Percentiles rank a stretch among this genome's conserved stretches.
Conservation (phyloP, 2,888 invertebrate species). For the Amblyjoppa proteus region DNA sequence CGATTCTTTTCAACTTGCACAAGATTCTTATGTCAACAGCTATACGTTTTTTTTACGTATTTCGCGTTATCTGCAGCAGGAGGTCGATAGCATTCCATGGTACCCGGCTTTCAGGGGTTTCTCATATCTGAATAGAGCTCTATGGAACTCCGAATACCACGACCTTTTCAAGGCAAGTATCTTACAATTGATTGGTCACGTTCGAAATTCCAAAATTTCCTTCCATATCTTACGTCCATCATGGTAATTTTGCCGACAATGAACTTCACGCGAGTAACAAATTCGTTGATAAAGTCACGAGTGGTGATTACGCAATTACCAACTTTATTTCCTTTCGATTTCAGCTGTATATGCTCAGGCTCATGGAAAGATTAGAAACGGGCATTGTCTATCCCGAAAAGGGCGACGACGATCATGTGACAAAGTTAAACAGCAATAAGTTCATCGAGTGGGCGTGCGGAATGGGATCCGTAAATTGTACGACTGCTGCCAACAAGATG, state of each 20-base stretch:
- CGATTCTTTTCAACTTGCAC: conserved; percentile 84
- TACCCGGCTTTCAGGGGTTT: conserved; percentile 87
- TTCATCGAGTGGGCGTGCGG: conserved; percentile 82
- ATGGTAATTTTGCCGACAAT: no score
- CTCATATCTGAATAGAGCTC: conserved; percentile 81
- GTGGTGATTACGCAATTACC: no score
- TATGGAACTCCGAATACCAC: conserved; percentile 86
- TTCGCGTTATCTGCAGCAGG: conserved; percentile 87
- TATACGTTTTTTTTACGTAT: conserved; percentile 71
- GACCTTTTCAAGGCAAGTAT: conserved; percentile 80
- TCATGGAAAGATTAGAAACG: conserved; percentile 76
- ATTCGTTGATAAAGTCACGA: no score
- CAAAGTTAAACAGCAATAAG: conserved; percentile 75
- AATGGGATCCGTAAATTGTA: conserved; percentile 82
- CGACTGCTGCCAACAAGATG: conserved; percentile 74
- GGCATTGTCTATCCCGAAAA: conserved; percentile 74
- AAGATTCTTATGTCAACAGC: conserved; percentile 64
- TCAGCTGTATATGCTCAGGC: conserved; percentile 77
- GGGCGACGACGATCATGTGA: conserved; percentile 75
- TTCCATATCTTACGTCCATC: no score
- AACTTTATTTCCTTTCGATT: neutral
- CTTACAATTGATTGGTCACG: no score
- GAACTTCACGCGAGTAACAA: no score
- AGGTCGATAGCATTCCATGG: conserved; percentile 90
- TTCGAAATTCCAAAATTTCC: no score